Base-by-base conservation (phyloP, 2,888 invertebrate genomes). In the Drosophila dives region DNA sequence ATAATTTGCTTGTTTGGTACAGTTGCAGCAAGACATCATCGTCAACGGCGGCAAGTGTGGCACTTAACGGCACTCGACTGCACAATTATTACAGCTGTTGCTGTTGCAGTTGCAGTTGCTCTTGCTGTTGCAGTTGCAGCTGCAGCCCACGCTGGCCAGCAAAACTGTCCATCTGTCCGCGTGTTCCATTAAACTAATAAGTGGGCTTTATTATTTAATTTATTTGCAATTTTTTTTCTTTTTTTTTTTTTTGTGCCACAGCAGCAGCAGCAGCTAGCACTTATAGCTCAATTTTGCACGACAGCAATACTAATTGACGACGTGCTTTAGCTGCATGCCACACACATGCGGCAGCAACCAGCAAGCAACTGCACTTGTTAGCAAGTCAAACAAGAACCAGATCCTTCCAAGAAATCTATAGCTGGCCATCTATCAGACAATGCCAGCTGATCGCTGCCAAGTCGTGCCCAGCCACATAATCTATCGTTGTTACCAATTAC, bases 271-370 rank as follows among this genome's bases (percentile, higher is more conserved):
- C 33, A 49, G 49, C 49, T 26, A 65, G 77, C 80, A 78, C 68
- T 84, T 88, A 88, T 79, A 82, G 79, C 84, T 88, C 84, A 84
- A 86, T 88, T 86, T 82, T 71, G 62, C 56, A 64, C 45, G 36
- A 49, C 34, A 11, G 73, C 53, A 54, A 38, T 54, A 29, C 69
- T 74, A 80, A 80, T 74, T 73, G 80, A 50, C 5, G 11, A 56
- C 56, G 40, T 56, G 56, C 64, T 64, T 17, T 34, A 33, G 40
- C 48, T 29, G 38, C 55, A 59, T 29, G 64, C 50, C 50, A 64
- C 68, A 65, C 65, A 68, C 60, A 61, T 48, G 56, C 45, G n/a
- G 26, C 38, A 51, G 26, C n/a, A 34, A 54, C 23, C 20, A 23
- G 48, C 45, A 38, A 38, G 8, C 17, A 38, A 17, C 36, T 34